Base-by-base conservation (phyloP, 2,113 vertebrate species). In the human (Homo sapiens) region DNA sequence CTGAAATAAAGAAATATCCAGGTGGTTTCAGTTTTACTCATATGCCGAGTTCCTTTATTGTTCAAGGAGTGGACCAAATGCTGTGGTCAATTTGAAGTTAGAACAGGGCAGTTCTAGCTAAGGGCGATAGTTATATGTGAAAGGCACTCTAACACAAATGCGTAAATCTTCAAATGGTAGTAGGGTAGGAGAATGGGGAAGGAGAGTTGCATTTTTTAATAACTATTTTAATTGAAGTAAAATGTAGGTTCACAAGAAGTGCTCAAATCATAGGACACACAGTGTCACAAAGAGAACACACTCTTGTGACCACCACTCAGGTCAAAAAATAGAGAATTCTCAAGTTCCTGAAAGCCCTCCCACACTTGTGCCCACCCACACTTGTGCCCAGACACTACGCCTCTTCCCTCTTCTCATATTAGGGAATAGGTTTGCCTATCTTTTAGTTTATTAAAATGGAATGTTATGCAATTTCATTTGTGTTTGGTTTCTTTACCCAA, bases 201-300 rank as follows among this genome's bases (percentile, higher is more conserved):
- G 16, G 76, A 81, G 87, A 90, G 8, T 68, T 72, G 23, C 70
- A 27, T 35, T 64, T 91, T 57, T 48, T 45, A 76, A 27, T n/a
- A 43, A 40, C 18, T 59, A 79, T 81, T 94, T 97, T 94, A 38
- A 52, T 32, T 73, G 16, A 96, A 57, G 50, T 70, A 85, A 55
- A 55, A 14, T 88, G n/a, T 5, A 55, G 35, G 22, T 79, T 88
- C 55, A 84, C 27, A 87, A 81, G 40, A 94, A 94, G 61, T 82
- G 4, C 32, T 55, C 3, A 86, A 17, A 55, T 61, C 43, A 38
- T 35, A 81, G 40, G 70, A 22, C 64, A 50, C 3, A 23, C 17
- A 25, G 27, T 93, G 66, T 82, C 48, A 30, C 38, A 61, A 38
- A 72, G 35, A 76, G 85, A 94, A 14, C 57, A 59, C n/a, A 45